A percentile compares a stretch with the other conserved stretches of the same genome.
phyloP scores from a whole-genome alignment of 2,888 invertebrate genomes.

The Epicampocera succincta region DNA sequence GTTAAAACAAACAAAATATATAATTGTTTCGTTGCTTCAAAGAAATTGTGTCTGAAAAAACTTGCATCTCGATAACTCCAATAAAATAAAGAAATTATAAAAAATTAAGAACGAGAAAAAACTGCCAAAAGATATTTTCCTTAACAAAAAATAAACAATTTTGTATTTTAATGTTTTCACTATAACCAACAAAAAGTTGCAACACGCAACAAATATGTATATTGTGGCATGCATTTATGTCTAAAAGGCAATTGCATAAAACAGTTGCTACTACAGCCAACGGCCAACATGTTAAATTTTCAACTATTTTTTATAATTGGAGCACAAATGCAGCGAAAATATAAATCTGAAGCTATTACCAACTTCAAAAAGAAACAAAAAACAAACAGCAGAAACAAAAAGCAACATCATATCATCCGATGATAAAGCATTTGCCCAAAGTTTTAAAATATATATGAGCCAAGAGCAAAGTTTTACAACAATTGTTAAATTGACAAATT shows the following conservation, averaged over 20 bases:
- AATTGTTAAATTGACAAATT: constrained; percentile 68
- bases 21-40: too few species aligned
- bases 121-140: neutral
- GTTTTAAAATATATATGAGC: constrained; percentile 61
- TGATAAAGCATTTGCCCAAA: constrained; percentile 61
- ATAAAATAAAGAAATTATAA: constrained; percentile 44
- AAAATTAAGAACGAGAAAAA: neutral
- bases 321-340: constrained; percentile 51
- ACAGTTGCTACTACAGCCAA: constrained; percentile 50
- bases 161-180: constrained; percentile 1
- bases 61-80: neutral
- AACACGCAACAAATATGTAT: constrained; percentile 31
- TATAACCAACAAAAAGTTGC: constrained; percentile 4
- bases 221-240: constrained; percentile 27
- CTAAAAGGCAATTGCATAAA: constrained; percentile 55
- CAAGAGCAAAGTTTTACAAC: constrained; percentile 63
- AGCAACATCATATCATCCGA: constrained; percentile 31
- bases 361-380: constrained; percentile 4
- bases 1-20: too few species aligned
- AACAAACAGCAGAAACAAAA: constrained; percentile 9
- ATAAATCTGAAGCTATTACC: constrained; percentile 41
- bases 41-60: too few species aligned
- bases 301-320: constrained; percentile 65
- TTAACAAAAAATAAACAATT: neutral
- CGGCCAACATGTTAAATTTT: constrained; percentile 60